Conservation (phyloP, 1,140 invertebrate species). For the Pinna nobilis region DNA sequence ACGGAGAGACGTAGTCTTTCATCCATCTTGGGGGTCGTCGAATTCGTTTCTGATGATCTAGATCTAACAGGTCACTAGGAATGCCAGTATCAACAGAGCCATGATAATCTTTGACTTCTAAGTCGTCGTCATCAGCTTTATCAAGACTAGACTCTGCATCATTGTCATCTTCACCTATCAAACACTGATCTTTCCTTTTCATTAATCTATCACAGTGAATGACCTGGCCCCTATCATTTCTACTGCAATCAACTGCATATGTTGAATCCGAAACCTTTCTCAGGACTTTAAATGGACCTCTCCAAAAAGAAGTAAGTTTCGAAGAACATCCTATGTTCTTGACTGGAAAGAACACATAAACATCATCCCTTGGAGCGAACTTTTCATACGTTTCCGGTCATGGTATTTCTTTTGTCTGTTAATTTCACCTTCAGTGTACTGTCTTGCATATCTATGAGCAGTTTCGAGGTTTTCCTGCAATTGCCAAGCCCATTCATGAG, state of each 20-base stretch:
- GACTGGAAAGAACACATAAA: neutral
- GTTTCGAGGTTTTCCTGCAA: no score
- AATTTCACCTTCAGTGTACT: neutral
- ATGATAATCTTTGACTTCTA: no score
- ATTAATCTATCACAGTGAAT: neutral
- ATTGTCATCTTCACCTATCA: neutral
- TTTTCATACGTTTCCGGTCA: neutral
- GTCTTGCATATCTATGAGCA: no score
- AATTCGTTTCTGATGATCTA: no score
- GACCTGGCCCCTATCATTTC: neutral
- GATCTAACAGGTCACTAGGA: no score
- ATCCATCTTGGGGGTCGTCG: no score
- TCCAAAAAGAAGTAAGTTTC: conserved; percentile 10
- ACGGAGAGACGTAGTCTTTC: no score
- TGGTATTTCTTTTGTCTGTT: conserved; percentile 1
- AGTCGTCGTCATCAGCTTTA: no score
- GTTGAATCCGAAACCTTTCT: neutral
- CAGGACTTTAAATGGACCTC: conserved; percentile 7
- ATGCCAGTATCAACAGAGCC: no score
- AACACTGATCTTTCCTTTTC: neutral
- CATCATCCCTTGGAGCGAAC: neutral
- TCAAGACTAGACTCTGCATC: no score
- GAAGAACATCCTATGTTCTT: neutral
- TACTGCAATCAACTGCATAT: conserved; percentile 4
- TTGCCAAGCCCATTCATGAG: no score